Percentiles rank a stretch among this genome's conserved stretches.
phyloP scores from a whole-genome alignment of 2,888 invertebrate species.

The Cephus nigrinus region DNA sequence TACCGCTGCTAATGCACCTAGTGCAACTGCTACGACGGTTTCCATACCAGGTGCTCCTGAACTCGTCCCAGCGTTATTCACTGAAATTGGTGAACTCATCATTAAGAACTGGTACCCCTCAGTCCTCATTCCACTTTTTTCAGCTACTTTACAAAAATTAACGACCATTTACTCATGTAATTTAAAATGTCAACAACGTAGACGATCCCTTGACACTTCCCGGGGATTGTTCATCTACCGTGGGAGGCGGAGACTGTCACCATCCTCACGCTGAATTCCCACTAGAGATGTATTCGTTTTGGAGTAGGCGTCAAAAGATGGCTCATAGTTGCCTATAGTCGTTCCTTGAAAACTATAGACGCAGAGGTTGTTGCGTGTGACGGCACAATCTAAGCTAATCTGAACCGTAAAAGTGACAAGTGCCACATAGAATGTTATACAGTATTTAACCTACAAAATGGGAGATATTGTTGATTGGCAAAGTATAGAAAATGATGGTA shows the following conservation, averaged over 20 bases:
- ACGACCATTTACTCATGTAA: not conserved
- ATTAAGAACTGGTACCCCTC: constrained; percentile 8
- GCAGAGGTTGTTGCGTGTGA: no score
- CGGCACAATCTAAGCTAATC: no score
- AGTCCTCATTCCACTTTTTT: not conserved
- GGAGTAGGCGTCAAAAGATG: no score
- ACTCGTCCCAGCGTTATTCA: constrained; percentile 48
- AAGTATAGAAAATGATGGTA: constrained; percentile 52
- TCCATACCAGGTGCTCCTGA: constrained; percentile 69
- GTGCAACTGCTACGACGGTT: constrained; percentile 75
- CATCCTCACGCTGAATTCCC: constrained; percentile 40
- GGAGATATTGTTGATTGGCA: constrained; percentile 34
- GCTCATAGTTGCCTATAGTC: no score
- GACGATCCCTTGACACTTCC: constrained; percentile 23
- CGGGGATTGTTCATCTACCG: constrained; percentile 25
- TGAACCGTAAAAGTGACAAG: no score
- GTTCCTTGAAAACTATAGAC: no score
- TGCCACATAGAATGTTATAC: constrained; percentile 22
- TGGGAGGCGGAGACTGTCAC: constrained; percentile 58
- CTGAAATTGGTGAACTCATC: constrained; percentile 58
- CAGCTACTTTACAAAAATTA: not conserved
- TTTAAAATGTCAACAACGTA: constrained; percentile 25
- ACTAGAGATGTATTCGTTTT: not conserved
- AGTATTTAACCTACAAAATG: constrained; percentile 16
- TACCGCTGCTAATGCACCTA: constrained; percentile 75